Conservation (phyloP, 1,140 invertebrate genomes). For the Eupristina koningsbergeri region DNA sequence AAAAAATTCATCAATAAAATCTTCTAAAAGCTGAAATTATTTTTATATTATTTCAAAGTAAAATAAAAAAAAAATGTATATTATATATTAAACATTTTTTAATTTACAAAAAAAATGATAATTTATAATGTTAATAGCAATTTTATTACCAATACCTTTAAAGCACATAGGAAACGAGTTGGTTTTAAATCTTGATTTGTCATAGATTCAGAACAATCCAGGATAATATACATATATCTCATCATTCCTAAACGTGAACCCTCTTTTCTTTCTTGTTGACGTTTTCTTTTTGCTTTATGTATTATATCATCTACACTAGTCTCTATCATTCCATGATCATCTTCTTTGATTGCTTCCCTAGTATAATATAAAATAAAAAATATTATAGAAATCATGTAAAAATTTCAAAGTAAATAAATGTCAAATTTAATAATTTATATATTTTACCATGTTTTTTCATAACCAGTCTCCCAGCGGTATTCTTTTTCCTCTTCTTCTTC, state of each 20-base stretch:
- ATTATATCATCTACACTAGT: conserved; percentile 92
- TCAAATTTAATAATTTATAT: conserved; percentile 30
- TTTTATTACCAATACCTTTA: conserved; percentile 80
- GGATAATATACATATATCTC: conserved; percentile 92
- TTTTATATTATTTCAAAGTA: background rate
- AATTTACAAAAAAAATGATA: no score
- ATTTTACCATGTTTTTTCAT: conserved; percentile 94
- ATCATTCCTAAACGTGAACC: conserved; percentile 94
- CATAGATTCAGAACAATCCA: conserved; percentile 97
- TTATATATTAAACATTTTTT: background rate
- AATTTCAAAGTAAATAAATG: conserved; percentile 42
- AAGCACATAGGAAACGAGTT: conserved; percentile 88
- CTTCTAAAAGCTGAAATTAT: conserved; percentile 85
- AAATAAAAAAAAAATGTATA: background rate
- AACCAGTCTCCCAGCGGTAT: conserved; percentile 97
- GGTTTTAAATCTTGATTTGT: conserved; percentile 95
- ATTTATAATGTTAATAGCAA: no score
- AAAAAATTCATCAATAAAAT: conserved; percentile 97
- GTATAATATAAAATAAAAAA: conserved; percentile 17
- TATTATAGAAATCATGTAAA: conserved; percentile 36
- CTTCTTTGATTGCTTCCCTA: conserved; percentile 96
- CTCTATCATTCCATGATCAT: conserved; percentile 92
- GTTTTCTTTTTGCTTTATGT: conserved; percentile 87
- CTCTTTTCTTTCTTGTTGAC: conserved; percentile 81
- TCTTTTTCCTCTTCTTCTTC: conserved; percentile 92